Percentiles rank a stretch among this genome's conserved stretches.
Evolutionary conservation across 2,113 vertebrate species (phyloP).

Genomic region (Scomber japonicus): DNA sequence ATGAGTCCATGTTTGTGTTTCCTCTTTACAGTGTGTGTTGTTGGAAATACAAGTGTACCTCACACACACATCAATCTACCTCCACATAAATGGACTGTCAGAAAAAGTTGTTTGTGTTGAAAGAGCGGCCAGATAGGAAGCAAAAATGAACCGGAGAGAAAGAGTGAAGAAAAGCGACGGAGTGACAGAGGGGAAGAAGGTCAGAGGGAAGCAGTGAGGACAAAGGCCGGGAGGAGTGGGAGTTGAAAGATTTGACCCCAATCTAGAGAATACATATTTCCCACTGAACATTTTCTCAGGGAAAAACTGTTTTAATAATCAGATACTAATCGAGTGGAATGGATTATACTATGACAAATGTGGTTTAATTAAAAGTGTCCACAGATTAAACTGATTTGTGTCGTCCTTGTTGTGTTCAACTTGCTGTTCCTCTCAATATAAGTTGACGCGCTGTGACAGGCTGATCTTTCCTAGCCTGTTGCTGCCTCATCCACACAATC

Average conservation of each 20-base stretch:
- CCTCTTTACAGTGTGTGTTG: slow-evolving; percentile 36
- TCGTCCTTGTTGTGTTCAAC: slow-evolving; percentile 4
- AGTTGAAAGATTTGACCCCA: slow-evolving; percentile 10
- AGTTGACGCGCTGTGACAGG: slow-evolving; percentile 65
- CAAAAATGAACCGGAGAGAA: slow-evolving; percentile 10
- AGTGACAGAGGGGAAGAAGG: not conserved
- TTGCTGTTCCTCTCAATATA: slow-evolving; percentile 33
- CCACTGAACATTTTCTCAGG: not conserved
- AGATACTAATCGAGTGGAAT: slow-evolving; percentile 6
- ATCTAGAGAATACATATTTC: not conserved
- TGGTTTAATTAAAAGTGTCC: slow-evolving; percentile 22
- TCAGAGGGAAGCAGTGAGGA: slow-evolving; percentile 11
- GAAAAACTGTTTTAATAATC: not conserved
- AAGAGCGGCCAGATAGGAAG: slow-evolving; percentile 59
- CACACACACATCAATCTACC: slow-evolving; percentile 55
- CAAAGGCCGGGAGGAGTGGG: slow-evolving; percentile 26
- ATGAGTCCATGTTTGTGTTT: slow-evolving; percentile 9
- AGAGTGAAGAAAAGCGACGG: not conserved
- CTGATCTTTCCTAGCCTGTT: slow-evolving; percentile 69
- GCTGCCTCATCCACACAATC: slow-evolving; percentile 58
- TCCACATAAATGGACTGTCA: slow-evolving; percentile 50
- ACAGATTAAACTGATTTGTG: slow-evolving; percentile 37
- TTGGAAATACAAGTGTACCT: slow-evolving; percentile 21
- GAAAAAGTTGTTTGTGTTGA: slow-evolving; percentile 53
- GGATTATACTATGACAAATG: not conserved